Percentiles rank a stretch among this genome's conserved stretches.
Conservation (phyloP, 2,888 invertebrate genomes). For the Eugnorisma glareosa region DNA sequence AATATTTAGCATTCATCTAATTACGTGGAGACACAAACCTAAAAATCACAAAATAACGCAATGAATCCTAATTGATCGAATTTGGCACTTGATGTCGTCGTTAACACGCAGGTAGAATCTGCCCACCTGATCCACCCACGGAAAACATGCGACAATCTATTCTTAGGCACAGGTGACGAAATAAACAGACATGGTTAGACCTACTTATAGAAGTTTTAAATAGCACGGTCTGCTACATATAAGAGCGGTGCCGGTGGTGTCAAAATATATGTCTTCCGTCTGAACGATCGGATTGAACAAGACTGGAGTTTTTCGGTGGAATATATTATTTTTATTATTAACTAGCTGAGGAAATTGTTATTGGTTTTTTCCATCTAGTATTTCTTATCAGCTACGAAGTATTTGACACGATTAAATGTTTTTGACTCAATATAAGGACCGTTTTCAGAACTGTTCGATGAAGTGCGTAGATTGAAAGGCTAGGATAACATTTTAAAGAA, state of each 20-base stretch:
- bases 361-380: no score
- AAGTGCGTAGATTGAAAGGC: not conserved
- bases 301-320: not conserved
- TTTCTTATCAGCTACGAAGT: no score
- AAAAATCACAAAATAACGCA: slow-evolving; percentile 3
- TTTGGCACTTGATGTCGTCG: slow-evolving; percentile 44
- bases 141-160: slow-evolving; percentile 32
- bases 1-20: not conserved
- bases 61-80: slow-evolving; percentile 4
- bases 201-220: slow-evolving; percentile 32
- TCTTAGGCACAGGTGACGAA: slow-evolving; percentile 34
- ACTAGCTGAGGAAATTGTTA: not conserved
- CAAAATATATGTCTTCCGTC: slow-evolving; percentile 22
- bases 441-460: not conserved
- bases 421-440: not conserved
- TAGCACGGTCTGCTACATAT: slow-evolving; percentile 8
- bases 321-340: not conserved
- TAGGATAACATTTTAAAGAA: not conserved
- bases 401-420: no score
- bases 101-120: slow-evolving; percentile 20
- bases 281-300: slow-evolving; percentile 1
- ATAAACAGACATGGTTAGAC: slow-evolving; percentile 5
- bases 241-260: slow-evolving; percentile 21
- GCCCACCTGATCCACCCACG: slow-evolving; percentile 47
- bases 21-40: not conserved